A percentile compares a stretch with the other conserved stretches of the same genome.
phyloP scores from a whole-genome alignment of 2,888 invertebrate species.

The Mystacides longicornis region DNA sequence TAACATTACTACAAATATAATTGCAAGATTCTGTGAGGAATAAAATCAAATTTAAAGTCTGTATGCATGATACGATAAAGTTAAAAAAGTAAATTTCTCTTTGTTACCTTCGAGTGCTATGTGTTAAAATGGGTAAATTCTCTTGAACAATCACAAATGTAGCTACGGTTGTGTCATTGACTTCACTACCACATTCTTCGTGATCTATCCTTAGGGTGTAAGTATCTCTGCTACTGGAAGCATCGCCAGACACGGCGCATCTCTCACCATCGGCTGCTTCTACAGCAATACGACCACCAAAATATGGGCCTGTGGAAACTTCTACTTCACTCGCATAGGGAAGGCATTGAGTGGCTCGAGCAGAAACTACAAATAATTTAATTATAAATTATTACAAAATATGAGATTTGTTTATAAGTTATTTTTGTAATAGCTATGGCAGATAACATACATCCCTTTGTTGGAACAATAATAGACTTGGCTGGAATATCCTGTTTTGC shows the following conservation, averaged over 20 bases:
- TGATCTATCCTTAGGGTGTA: conserved; percentile 71
- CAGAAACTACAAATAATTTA: conserved; percentile 67
- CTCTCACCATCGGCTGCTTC: conserved; percentile 64
- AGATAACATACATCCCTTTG: conserved; percentile 73
- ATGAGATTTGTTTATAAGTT: no score
- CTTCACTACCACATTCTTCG: conserved; percentile 63
- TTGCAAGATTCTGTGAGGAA: no score
- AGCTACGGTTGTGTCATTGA: conserved; percentile 72
- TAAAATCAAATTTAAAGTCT: conserved; percentile 1
- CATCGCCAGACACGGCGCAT: conserved; percentile 68
- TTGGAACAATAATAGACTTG: conserved; percentile 66
- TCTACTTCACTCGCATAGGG: conserved; percentile 77
- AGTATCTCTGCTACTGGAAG: conserved; percentile 61
- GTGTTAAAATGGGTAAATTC: conserved; percentile 73
- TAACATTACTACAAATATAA: no score
- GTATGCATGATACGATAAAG: not conserved
- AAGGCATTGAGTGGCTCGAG: conserved; percentile 70
- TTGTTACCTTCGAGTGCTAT: conserved; percentile 67
- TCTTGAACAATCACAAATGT: conserved; percentile 79
- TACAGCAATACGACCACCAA: conserved; percentile 70
- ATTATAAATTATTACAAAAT: no score
- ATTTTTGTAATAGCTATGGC: no score
- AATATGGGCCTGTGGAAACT: conserved; percentile 74
- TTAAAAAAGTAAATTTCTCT: not conserved
- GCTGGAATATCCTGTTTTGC: conserved; percentile 50